phyloP scores from a whole-genome alignment of 2,888 invertebrate species.

The Rhimphoctona megacephalus region DNA sequence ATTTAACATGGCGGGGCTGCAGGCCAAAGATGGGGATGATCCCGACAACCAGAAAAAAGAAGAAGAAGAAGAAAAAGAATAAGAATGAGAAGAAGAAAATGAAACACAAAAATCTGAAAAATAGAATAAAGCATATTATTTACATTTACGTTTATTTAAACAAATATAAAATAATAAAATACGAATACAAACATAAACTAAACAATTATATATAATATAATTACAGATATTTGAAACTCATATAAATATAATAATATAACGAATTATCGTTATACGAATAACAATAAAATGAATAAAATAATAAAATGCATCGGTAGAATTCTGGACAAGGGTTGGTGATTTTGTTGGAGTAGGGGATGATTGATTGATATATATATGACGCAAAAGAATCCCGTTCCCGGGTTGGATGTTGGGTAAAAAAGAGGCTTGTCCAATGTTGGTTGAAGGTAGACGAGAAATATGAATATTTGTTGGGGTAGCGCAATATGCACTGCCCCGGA shows the following conservation, averaged over 20 bases:
- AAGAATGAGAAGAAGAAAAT: too few relatives aligned
- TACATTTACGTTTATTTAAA: too few relatives aligned
- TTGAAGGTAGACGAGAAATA: conserved; percentile 56
- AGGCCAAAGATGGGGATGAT: not conserved
- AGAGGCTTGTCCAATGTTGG: conserved; percentile 43
- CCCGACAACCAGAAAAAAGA: not conserved
- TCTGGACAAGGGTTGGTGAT: conserved; percentile 18
- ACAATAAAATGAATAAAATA: not conserved
- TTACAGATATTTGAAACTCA: not conserved
- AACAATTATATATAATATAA: conserved; percentile 1
- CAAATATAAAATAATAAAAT: too few relatives aligned
- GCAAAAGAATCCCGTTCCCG: conserved; percentile 7
- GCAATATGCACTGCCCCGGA: conserved; percentile 57
- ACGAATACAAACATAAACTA: not conserved
- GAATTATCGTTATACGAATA: too few relatives aligned
- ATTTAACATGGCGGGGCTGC: conserved; percentile 7
- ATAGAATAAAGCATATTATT: too few relatives aligned
- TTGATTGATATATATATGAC: conserved; percentile 28
- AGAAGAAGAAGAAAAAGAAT: not conserved
- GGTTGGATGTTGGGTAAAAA: conserved; percentile 62
- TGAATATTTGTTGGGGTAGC: conserved; percentile 66
- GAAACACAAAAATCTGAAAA: not conserved
- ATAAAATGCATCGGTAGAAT: not conserved
- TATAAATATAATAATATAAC: not conserved
- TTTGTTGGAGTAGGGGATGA: conserved; percentile 21